These are phyloP conservation scores for Aleiodes leptofemur DNA, from an alignment of 2,888 invertebrate species.

Conservation along the genomic window DNA sequence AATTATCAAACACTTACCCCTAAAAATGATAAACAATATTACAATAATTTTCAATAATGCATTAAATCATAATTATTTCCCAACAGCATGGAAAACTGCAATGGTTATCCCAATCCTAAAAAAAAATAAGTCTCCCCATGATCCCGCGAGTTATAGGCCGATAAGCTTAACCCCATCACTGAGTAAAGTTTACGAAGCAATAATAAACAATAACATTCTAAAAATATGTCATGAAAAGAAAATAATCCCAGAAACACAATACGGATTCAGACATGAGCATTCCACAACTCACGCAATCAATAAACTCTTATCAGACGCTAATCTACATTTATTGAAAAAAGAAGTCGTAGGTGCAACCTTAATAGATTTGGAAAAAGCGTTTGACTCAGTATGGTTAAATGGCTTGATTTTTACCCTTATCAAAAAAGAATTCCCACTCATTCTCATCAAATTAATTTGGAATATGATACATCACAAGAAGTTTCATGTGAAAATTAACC, in stretches of 20 bases:
- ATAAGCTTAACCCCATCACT: constrained; percentile 53
- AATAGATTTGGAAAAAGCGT: constrained; percentile 40
- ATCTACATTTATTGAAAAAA: neutral
- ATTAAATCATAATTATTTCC: constrained; percentile 47
- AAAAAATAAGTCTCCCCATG: constrained; percentile 41
- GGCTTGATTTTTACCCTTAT: constrained; percentile 35
- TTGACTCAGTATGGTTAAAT: constrained; percentile 35
- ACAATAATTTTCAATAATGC: constrained; percentile 48
- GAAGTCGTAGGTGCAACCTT: constrained; percentile 11
- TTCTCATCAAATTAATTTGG: constrained; percentile 17
- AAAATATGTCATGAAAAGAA: constrained; percentile 13
- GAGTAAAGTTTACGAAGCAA: constrained; percentile 41
- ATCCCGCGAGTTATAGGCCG: constrained; percentile 50
- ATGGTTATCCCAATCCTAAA: constrained; percentile 51
- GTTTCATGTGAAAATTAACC: constrained; percentile 12
- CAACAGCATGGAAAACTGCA: constrained; percentile 45
- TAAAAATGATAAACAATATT: constrained; percentile 21
- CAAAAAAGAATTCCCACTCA: constrained; percentile 19
- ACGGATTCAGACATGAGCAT: constrained; percentile 45
- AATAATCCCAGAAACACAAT: constrained; percentile 41
- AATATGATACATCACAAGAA: constrained; percentile 26
- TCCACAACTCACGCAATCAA: constrained; percentile 46
- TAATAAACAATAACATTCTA: constrained; percentile 42
- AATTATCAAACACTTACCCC: constrained; percentile 45
- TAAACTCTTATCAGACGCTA: constrained; percentile 7